Conservation (phyloP, 2,113 vertebrate species). For the Plecotus auritus region DNA sequence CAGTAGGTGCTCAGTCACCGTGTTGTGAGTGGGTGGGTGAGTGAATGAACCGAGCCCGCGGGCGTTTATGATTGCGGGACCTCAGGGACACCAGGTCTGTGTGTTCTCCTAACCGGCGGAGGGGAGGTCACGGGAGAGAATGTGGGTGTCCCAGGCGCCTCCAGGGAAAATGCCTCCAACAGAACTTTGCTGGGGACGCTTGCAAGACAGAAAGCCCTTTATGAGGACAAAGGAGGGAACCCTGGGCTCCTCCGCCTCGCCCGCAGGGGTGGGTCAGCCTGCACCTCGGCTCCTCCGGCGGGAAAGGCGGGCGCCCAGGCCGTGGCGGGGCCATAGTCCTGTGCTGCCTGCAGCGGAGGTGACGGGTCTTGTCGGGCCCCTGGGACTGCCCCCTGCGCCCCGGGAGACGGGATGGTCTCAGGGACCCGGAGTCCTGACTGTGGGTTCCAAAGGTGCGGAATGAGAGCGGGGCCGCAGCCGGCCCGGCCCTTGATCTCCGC, state of each 20-base stretch:
- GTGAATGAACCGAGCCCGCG: fast-evolving
- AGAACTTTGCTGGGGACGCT: neutral
- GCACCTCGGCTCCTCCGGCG: neutral
- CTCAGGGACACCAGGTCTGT: too few species aligned
- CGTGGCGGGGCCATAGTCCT: fast-evolving
- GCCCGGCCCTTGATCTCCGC: neutral
- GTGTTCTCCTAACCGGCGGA: fast-evolving
- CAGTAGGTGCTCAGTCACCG: neutral
- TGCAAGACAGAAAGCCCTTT: neutral
- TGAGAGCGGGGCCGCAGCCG: fast-evolving
- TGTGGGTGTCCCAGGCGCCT: fast-evolving
- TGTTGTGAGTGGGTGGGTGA: neutral
- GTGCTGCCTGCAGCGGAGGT: neutral
- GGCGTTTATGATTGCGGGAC: fast-evolving
- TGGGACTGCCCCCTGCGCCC: neutral
- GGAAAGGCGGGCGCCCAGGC: neutral
- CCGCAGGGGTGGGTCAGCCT: fast-evolving
- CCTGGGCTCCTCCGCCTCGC: neutral
- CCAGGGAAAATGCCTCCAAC: fast-evolving
- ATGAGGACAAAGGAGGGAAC: neutral
- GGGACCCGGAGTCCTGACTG: neutral
- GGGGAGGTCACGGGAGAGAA: fast-evolving
- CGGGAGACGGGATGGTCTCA: fast-evolving
- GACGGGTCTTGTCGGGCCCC: neutral
- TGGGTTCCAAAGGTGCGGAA: neutral